Percentiles rank a stretch among this genome's conserved stretches.
phyloP scores from a whole-genome alignment of 2,888 invertebrate genomes.

The Ophion obscuratus region DNA sequence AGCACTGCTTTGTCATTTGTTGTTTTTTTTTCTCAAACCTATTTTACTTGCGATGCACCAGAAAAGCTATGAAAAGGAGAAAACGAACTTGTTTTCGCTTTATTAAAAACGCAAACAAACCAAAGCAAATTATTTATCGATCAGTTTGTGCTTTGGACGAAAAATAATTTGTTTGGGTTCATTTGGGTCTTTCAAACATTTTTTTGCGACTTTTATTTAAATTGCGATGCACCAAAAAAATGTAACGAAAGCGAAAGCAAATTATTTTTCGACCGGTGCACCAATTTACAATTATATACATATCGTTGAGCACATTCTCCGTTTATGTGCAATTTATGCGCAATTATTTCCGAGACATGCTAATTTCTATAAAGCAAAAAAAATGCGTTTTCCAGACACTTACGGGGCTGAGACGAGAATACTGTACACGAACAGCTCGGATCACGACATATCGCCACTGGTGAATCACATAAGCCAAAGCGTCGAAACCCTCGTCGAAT shows the following conservation, averaged over 20 bases:
- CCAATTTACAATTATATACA: neutral
- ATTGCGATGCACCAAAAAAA: conserved; percentile 9
- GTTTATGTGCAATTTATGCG: neutral
- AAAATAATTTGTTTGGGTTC: neutral
- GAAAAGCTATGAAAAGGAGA: neutral
- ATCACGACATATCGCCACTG: conserved; percentile 81
- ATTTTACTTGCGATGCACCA: neutral
- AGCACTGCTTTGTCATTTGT: neutral
- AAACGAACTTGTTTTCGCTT: neutral
- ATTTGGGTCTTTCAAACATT: neutral
- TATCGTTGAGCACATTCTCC: neutral
- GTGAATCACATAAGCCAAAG: conserved; percentile 78
- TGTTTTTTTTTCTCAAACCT: neutral
- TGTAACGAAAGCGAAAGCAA: neutral
- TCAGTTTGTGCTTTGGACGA: neutral
- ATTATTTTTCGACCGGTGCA: neutral
- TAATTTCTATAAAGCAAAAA: neutral
- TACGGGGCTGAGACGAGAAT: conserved; percentile 87
- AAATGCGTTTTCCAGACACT: conserved; percentile 82
- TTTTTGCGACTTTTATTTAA: neutral
- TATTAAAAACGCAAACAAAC: neutral
- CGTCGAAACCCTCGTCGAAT: conserved; percentile 84
- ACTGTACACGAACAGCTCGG: conserved; percentile 87
- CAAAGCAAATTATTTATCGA: neutral
- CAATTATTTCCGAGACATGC: neutral